Conservation (phyloP, 2,797 vertebrate genomes). For the Choloepus didactylus region DNA sequence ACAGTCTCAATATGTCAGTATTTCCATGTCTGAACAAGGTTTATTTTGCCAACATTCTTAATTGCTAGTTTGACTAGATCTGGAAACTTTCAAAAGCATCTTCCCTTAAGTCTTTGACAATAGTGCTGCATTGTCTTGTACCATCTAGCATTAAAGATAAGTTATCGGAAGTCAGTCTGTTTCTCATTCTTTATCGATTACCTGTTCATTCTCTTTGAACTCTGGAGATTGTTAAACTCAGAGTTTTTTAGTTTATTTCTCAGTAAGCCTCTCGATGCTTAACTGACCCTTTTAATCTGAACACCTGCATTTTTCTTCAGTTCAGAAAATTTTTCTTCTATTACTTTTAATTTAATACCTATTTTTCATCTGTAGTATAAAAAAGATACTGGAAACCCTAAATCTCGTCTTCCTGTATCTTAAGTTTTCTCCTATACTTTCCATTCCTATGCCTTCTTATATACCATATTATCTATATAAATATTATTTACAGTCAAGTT, state of each 20-base stretch:
- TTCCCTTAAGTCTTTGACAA: constrained; percentile 13
- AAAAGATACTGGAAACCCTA: neutral
- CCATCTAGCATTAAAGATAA: neutral
- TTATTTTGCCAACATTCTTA: neutral
- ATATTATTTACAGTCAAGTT: neutral
- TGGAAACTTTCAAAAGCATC: neutral
- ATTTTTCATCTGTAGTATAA: constrained; percentile 31
- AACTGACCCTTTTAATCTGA: constrained; percentile 24
- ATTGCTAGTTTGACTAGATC: neutral
- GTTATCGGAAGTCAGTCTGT: neutral
- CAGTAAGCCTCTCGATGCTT: constrained; percentile 49
- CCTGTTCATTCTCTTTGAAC: constrained; percentile 46
- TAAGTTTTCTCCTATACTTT: constrained; percentile 47
- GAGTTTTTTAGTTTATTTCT: constrained; percentile 32
- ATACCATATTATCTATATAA: constrained; percentile 63
- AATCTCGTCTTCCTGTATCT: neutral
- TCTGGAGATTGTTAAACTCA: neutral
- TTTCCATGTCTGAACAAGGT: neutral
- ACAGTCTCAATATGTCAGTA: constrained; percentile 27
- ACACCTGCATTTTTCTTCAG: constrained; percentile 31
- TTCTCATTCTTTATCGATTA: neutral
- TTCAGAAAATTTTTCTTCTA: constrained; percentile 30
- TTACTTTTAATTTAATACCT: constrained; percentile 57
- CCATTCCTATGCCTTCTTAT: constrained; percentile 25
- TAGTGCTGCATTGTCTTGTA: neutral